Conservation (phyloP, 1,140 invertebrate genomes). For the Nasonia vitripennis region DNA sequence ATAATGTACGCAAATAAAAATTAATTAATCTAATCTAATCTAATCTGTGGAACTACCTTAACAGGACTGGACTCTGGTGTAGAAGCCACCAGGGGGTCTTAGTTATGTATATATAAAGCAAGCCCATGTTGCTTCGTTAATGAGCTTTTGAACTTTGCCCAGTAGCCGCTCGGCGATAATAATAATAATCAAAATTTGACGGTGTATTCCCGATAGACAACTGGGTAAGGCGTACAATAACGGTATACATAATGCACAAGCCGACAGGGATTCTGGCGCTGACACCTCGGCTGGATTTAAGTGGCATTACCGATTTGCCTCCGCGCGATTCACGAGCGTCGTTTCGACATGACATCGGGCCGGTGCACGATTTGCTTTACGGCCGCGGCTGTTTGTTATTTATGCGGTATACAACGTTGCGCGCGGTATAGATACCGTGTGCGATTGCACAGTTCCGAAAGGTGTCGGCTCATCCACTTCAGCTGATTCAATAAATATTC, state of each 20-base stretch:
- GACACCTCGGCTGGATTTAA: slow-evolving; percentile 46
- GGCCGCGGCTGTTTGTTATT: not conserved
- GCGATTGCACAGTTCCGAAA: too few species aligned
- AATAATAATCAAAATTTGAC: not conserved
- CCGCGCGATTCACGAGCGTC: not conserved
- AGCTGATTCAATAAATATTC: not conserved
- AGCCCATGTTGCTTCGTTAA: not conserved
- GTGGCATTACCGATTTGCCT: slow-evolving; percentile 46
- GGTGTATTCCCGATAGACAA: too few species aligned
- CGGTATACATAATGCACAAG: not conserved
- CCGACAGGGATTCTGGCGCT: slow-evolving; percentile 27
- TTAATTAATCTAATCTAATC: too few species aligned
- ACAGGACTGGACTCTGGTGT: not conserved
- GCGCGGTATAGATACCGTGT: not conserved
- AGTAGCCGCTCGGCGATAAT: not conserved
- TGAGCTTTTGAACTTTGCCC: not conserved
- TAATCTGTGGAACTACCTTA: not conserved
- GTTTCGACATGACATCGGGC: not conserved
- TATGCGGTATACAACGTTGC: not conserved
- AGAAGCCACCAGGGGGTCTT: not conserved
- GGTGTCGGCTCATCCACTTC: not conserved
- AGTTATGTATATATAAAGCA: not conserved
- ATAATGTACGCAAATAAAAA: too few species aligned
- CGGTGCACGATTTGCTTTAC: not conserved
- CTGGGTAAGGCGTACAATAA: too few species aligned